Base-by-base conservation (phyloP, 2,888 invertebrate species). In the Fabriciana adippe region DNA sequence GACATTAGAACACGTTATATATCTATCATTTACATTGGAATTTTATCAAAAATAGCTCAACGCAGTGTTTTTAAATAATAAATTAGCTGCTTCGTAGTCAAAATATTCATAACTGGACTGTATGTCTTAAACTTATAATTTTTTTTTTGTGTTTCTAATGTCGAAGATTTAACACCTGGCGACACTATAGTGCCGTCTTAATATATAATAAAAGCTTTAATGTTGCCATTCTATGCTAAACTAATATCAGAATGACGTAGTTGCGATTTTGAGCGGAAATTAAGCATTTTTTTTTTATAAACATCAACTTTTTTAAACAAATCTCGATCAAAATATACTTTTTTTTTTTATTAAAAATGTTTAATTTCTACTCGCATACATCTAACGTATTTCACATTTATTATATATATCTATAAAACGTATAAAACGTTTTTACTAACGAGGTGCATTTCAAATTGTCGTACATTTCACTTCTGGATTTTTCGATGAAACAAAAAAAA, bases 211-310 rank as follows among this genome's bases (percentile, higher is more conserved):
- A 74, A 79, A 78, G 76, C 76, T 76, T 76, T 71, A 67, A 68
- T 75, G 67, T 73, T 72, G 80, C 71, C 81, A 81, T 82, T 81
- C 81, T 74, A 73, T 78, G 74, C 78, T 78, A 79, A 82, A 82
- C 76, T 81, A 80, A 83, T 84, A 82, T 81, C 73, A 79, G 82
- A 83, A 84, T 76, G 83, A 80, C 82, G 63, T 69, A 71, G 35
- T 59, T 48, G 59, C 21, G 59, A 59, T 48, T 59, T 63, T 66
- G 67, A 68, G 71, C 64, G 71, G 72, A 64, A 67, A 69, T 69
- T 70, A 75, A 76, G 74, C 76, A 73, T 68, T 66, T 71, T 26
- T 51, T 67, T 64, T 41, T 54, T 45, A 45, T 59, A 60, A 26
- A 15, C 13, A 14, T 47, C 50, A 18, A 64, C 55, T 59, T 11